Evolutionary conservation across 2,797 vertebrate species (phyloP).

Genomic region (Nothura maculosa): DNA sequence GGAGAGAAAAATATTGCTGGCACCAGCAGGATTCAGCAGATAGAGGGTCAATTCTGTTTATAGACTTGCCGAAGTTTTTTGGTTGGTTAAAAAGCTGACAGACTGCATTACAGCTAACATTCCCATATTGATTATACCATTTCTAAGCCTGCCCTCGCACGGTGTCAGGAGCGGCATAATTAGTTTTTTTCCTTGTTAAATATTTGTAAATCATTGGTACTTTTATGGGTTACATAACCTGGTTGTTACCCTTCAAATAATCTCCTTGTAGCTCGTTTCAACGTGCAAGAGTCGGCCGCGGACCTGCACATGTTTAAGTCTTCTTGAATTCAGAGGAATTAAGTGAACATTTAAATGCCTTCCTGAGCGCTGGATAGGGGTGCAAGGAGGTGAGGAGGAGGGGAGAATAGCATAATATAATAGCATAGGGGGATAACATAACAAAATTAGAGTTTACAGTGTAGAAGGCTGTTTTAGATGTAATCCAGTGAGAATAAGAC

Average conservation of each 20-base stretch:
- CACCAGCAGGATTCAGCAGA: constrained; percentile 39
- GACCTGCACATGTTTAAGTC: neutral
- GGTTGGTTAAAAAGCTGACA: constrained; percentile 94
- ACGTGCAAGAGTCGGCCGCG: neutral
- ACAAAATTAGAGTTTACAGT: neutral
- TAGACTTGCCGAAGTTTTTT: constrained; percentile 88
- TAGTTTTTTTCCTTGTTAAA: constrained; percentile 83
- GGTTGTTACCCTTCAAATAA: constrained; percentile 72
- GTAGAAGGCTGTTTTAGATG: neutral
- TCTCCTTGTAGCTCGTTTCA: constrained; percentile 72
- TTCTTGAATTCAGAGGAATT: neutral
- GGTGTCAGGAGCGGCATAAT: constrained; percentile 83
- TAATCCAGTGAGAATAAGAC: neutral
- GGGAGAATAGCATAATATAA: no score
- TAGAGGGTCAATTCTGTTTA: constrained; percentile 72
- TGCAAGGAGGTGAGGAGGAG: neutral
- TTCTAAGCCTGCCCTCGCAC: constrained; percentile 85
- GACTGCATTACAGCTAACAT: constrained; percentile 92
- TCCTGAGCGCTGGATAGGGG: neutral
- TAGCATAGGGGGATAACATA: neutral
- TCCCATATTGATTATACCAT: constrained; percentile 95
- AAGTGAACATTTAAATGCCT: constrained; percentile 18
- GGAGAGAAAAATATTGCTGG: constrained; percentile 13
- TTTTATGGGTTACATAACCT: constrained; percentile 79
- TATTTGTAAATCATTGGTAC: constrained; percentile 82